Evolutionary conservation across 2,797 vertebrate genomes (phyloP).

Genomic region (Microctenopoma lineatum): DNA sequence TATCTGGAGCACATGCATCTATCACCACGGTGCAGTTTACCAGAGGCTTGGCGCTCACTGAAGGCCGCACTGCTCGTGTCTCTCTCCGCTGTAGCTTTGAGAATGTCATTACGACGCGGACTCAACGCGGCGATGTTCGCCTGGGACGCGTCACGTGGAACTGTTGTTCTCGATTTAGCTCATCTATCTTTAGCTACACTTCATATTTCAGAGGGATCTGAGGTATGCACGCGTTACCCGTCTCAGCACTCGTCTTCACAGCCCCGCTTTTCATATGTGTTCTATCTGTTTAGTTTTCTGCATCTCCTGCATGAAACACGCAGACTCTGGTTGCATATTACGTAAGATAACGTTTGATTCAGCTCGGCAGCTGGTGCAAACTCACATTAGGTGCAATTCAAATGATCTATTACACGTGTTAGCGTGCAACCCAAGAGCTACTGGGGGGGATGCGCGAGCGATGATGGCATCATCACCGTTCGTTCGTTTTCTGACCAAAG

Average conservation of each 20-base stretch:
- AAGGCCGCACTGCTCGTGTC: constrained; percentile 28
- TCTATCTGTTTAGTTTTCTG: neutral
- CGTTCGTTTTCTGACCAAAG: neutral
- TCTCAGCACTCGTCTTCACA: neutral
- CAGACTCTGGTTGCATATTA: neutral
- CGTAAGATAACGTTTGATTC: neutral
- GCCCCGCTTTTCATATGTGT: neutral
- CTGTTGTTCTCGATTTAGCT: neutral
- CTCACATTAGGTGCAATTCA: constrained; percentile 12
- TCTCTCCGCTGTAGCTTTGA: neutral
- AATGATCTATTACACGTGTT: neutral
- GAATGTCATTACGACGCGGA: constrained; percentile 14
- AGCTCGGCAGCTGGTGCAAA: constrained; percentile 1
- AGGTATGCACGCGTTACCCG: neutral
- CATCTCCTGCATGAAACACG: neutral
- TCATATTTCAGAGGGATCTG: too few species aligned
- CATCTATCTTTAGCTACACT: neutral
- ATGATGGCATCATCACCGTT: neutral
- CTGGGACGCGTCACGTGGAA: neutral
- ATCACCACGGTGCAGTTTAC: constrained; percentile 52
- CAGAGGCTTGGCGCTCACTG: constrained; percentile 23
- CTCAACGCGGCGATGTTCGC: neutral
- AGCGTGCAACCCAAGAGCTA: constrained; percentile 2
- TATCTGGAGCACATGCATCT: constrained; percentile 64
- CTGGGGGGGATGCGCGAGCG: neutral